phyloP scores from a whole-genome alignment of 2,888 invertebrate genomes.

The Chrysomela aeneicollis region DNA sequence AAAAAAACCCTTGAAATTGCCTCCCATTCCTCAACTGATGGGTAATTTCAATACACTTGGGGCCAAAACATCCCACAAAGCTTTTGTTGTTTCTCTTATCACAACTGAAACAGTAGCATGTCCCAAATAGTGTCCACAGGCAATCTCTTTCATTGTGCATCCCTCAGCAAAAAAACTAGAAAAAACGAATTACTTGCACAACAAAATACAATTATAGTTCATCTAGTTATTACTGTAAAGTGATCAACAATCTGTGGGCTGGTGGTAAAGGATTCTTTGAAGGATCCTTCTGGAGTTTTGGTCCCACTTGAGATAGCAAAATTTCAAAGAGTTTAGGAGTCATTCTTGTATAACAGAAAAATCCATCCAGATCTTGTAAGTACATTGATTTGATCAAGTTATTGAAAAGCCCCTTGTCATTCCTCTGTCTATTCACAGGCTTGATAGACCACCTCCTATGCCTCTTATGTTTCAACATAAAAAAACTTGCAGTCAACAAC shows the following conservation, averaged over 20 bases:
- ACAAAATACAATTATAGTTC: neutral
- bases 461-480: too few species aligned
- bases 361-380: constrained; percentile 7
- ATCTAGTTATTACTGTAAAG: constrained; percentile 10
- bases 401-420: neutral
- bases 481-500: too few species aligned
- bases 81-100: constrained; percentile 18
- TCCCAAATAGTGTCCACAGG: constrained; percentile 13
- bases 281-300: constrained; percentile 8
- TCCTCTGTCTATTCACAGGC: neutral
- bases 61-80: constrained; percentile 13
- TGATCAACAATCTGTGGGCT: constrained; percentile 10
- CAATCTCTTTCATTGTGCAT: constrained; percentile 10
- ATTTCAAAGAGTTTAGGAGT: constrained; percentile 5
- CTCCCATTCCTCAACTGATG: constrained; percentile 18
- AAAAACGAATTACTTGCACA: neutral
- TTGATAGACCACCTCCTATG: too few species aligned
- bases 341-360: constrained; percentile 1
- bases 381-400: constrained; percentile 1
- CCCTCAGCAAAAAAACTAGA: constrained; percentile 11
- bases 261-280: constrained; percentile 13
- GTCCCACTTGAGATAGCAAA: neutral
- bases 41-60: constrained; percentile 16
- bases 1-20: constrained; percentile 18
- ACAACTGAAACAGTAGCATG: constrained; percentile 20